Conservation (phyloP, 2,888 invertebrate species). For the Sesia apiformis region DNA sequence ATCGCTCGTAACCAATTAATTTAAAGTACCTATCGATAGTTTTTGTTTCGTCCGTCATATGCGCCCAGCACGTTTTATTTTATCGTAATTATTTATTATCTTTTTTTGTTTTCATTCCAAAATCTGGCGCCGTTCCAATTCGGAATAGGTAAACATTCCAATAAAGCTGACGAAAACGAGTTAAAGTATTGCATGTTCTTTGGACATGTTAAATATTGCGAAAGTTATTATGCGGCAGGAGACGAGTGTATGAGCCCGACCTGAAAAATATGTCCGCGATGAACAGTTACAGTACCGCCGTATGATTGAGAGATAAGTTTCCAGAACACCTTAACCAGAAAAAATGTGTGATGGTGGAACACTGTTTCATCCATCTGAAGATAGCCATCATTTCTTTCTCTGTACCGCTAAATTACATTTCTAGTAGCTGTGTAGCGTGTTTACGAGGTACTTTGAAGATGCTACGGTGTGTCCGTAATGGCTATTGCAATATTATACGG, state of each 20-base stretch:
- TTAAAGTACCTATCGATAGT: slow-evolving; percentile 35
- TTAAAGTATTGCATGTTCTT: neutral
- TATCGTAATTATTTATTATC: neutral
- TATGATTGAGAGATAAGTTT: slow-evolving; percentile 54
- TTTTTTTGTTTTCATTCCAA: too few species aligned
- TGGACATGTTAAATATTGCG: slow-evolving; percentile 25
- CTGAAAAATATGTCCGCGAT: slow-evolving; percentile 38
- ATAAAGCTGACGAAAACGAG: neutral
- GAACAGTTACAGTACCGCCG: slow-evolving; percentile 5
- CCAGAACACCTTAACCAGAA: slow-evolving; percentile 62
- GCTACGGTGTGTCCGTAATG: slow-evolving; percentile 63
- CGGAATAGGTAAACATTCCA: slow-evolving; percentile 9
- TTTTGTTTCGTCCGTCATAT: slow-evolving; percentile 29
- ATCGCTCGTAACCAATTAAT: slow-evolving; percentile 58
- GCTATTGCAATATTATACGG: slow-evolving; percentile 69
- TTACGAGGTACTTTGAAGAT: slow-evolving; percentile 70
- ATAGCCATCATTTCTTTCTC: slow-evolving; percentile 64
- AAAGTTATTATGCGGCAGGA: slow-evolving; percentile 36
- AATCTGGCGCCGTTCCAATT: neutral
- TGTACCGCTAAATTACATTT: slow-evolving; percentile 71
- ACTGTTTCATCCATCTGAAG: slow-evolving; percentile 58
- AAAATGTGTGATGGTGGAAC: slow-evolving; percentile 50
- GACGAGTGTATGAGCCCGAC: slow-evolving; percentile 20
- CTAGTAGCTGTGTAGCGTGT: slow-evolving; percentile 68
- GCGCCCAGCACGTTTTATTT: neutral